Evolutionary conservation across 2,888 invertebrate genomes (phyloP).

Genomic region (Metopia argyrocephala): DNA sequence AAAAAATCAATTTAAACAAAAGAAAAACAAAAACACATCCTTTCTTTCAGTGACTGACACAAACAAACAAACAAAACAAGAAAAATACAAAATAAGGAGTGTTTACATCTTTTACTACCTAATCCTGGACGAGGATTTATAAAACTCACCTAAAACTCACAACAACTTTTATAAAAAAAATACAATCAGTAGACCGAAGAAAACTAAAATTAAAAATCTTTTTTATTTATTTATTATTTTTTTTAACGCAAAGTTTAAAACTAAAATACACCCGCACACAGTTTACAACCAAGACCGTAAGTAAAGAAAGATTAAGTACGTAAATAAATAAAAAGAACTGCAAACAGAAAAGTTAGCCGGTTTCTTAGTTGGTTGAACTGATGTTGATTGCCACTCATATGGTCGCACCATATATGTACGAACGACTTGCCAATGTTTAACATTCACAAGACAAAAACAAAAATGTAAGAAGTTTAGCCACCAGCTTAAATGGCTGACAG

Average conservation of each 20-base stretch:
- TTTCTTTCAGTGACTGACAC: constrained; percentile 22
- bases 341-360: neutral
- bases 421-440: constrained; percentile 29
- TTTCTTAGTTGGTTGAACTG: neutral
- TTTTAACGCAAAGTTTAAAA: neutral
- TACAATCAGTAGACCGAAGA: constrained; percentile 24
- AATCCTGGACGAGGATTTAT: constrained; percentile 42
- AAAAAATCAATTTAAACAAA: constrained; percentile 6
- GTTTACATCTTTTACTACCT: constrained; percentile 36
- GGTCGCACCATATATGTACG: constrained; percentile 28
- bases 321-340: neutral
- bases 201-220: neutral
- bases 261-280: constrained; percentile 53
- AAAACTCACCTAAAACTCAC: constrained; percentile 11
- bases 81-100: constrained; percentile 52
- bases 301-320: neutral
- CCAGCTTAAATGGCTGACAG: constrained; percentile 32
- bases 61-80: neutral
- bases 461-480: too few relatives aligned
- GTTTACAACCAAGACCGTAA: constrained; percentile 5
- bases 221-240: too few relatives aligned
- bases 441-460: constrained; percentile 49
- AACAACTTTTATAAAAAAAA: neutral
- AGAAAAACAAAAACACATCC: constrained; percentile 38
- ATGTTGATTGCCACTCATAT: constrained; percentile 42